Evolutionary conservation across 2,888 invertebrate genomes (phyloP).

Genomic region (Onthophagus sagittarius): DNA sequence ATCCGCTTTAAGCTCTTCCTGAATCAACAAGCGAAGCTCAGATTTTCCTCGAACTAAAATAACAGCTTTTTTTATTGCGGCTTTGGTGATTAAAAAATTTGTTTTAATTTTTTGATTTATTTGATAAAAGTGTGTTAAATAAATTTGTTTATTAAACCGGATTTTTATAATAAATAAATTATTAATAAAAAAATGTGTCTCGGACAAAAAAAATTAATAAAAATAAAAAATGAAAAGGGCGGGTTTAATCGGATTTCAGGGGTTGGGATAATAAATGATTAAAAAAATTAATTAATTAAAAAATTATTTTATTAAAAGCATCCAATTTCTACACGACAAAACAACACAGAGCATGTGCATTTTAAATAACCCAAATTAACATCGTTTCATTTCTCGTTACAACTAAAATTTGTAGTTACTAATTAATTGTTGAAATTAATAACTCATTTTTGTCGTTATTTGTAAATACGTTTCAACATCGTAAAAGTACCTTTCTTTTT

Average conservation of each 20-base stretch:
- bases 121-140: background rate
- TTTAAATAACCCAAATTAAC: too few species aligned
- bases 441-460: slow-evolving; percentile 8
- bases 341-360: too few species aligned
- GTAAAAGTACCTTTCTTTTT: background rate
- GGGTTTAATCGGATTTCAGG: background rate
- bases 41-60: background rate
- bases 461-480: background rate
- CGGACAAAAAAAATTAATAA: too few species aligned
- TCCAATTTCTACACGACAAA: too few species aligned
- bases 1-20: background rate
- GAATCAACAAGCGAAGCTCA: background rate
- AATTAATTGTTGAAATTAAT: too few species aligned
- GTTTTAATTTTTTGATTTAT: background rate
- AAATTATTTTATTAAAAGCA: background rate
- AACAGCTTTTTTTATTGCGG: background rate
- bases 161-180: background rate
- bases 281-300: background rate
- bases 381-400: too few species aligned
- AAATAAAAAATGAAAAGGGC: background rate
- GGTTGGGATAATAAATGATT: background rate
- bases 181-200: background rate
- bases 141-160: too few species aligned
- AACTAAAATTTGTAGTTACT: too few species aligned
- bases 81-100: background rate